phyloP scores from a whole-genome alignment of 2,888 invertebrate genomes.

The Oconnorella tubifera region DNA sequence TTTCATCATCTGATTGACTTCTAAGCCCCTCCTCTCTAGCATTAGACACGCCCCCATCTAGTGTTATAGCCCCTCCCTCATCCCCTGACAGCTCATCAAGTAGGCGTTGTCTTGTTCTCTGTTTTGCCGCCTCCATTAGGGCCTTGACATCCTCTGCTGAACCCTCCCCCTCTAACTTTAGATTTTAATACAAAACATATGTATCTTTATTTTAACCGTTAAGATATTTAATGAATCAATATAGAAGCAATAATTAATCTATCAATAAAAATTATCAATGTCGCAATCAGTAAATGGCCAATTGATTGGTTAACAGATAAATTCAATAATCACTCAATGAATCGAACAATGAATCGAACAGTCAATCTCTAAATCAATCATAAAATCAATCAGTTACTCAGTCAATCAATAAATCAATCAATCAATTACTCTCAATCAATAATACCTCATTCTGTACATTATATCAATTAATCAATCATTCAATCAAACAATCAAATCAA shows the following conservation, averaged over 20 bases:
- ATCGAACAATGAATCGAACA: not conserved
- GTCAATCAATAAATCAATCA: no score
- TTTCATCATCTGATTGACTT: not conserved
- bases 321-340: not conserved
- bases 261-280: no score
- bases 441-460: no score
- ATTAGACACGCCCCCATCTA: no score
- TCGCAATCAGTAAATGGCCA: no score
- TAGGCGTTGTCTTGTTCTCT: not conserved
- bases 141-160: not conserved
- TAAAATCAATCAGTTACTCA: not conserved
- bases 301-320: no score
- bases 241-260: no score
- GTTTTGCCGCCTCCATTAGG: not conserved
- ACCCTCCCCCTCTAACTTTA: not conserved
- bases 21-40: no score
- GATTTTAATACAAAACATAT: not conserved
- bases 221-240: no score
- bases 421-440: no score
- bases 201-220: not conserved
- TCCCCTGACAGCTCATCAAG: conserved; percentile 1
- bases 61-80: not conserved
- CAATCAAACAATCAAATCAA: not conserved
- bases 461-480: not conserved
- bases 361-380: not conserved